phyloP scores from a whole-genome alignment of 2,113 vertebrate genomes.

The Mirza zaza region DNA sequence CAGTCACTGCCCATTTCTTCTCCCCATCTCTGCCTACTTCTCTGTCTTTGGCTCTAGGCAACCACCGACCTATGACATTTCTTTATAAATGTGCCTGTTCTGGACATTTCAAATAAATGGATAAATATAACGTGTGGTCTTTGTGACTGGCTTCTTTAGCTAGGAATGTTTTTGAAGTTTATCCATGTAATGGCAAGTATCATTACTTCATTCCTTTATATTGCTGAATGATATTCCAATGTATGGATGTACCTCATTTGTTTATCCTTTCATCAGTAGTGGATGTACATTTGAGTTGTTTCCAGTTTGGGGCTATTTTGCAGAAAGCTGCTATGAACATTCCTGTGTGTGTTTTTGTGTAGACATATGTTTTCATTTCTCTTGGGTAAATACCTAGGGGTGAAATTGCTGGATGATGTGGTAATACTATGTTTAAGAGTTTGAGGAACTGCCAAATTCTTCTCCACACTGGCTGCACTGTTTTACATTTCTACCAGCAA shows the following conservation, averaged over 20 bases:
- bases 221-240: background rate
- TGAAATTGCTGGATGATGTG: background rate
- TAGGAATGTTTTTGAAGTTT: background rate
- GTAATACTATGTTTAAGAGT: background rate
- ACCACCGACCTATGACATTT: background rate
- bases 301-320: background rate
- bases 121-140: background rate
- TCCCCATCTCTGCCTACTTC: accelerated
- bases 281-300: background rate
- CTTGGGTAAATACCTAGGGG: background rate
- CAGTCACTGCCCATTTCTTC: accelerated
- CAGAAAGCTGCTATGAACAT: background rate
- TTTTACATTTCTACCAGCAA: background rate
- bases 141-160: background rate
- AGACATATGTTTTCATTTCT: background rate
- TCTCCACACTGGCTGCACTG: background rate
- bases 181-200: background rate
- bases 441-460: background rate
- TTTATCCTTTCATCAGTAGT: background rate
- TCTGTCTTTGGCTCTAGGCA: background rate
- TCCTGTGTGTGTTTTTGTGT: background rate
- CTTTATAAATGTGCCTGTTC: background rate
- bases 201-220: background rate
- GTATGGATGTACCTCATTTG: background rate
- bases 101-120: background rate